Percentiles rank a stretch among this genome's conserved stretches.
Evolutionary conservation across 2,888 invertebrate species (phyloP).

Genomic region (Cosmorhoe ocellata): DNA sequence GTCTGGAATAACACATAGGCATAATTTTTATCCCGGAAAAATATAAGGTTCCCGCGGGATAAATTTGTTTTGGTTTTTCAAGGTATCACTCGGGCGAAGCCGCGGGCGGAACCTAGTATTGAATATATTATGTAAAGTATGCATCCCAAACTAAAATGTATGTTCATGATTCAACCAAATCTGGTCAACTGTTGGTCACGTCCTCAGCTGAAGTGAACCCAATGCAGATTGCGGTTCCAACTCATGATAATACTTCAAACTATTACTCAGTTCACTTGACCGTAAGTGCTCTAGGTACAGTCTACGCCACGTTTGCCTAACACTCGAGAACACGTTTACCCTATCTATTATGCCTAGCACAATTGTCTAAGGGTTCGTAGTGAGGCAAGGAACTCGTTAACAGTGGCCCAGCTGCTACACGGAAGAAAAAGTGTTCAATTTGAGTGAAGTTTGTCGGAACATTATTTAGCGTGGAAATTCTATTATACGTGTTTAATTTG

Average conservation of each 20-base stretch:
- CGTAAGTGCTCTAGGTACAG: conserved; percentile 6
- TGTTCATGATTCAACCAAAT: no score
- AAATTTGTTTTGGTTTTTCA: no score
- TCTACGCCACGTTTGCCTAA: background rate
- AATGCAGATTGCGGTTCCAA: background rate
- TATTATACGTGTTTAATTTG: background rate
- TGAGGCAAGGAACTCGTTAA: conserved; percentile 12
- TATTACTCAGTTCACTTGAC: conserved; percentile 1
- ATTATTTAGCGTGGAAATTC: background rate
- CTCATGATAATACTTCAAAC: background rate
- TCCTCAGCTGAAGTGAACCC: no score
- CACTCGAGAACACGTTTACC: conserved; percentile 6
- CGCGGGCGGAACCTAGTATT: no score
- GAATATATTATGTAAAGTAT: no score
- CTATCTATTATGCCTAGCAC: conserved; percentile 4
- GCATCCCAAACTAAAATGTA: no score
- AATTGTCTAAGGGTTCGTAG: conserved; percentile 4
- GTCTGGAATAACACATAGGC: no score
- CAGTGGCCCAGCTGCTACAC: conserved; percentile 8
- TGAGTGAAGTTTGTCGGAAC: conserved; percentile 2
- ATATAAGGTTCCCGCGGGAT: no score
- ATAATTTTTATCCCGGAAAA: no score
- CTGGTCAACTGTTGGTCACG: no score
- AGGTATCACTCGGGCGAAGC: no score
- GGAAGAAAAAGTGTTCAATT: conserved; percentile 8